Base-by-base conservation (phyloP, 2,797 vertebrate genomes). In the Microchirus variegatus region DNA sequence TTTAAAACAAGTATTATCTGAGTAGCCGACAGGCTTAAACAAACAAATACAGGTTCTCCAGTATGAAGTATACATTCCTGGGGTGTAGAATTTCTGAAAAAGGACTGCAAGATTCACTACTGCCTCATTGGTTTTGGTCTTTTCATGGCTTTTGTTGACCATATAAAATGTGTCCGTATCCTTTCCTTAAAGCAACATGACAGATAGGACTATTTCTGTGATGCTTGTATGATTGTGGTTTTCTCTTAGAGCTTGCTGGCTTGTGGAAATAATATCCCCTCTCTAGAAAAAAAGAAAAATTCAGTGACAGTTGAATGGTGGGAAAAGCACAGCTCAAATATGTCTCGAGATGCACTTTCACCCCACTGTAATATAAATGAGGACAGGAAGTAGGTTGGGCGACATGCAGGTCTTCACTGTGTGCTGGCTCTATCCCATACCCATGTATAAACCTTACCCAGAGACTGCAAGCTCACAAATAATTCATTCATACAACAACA, bases 301-400 rank as follows among this genome's bases (percentile, higher is more conserved):
- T 66, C 31, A 26, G 14, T 71, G 67, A 68, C 57, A 73, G 52
- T 56, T 18, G 58, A 62, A 53, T 1, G 10, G 46, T 2, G 31
- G 56, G 42, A 44, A 44, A 7, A 37, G 57, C 22, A 17, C 18
- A 55, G 63, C 46, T 80, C 31, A 15, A 49, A 46, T 46, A 3
- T 38, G 59, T 77, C 78, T 70, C 35, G 41, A 43, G 73, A 71
- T n/a, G 63, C 50, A 70, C 59, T 73, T 73, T 77, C 72, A 50
- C 67, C 55, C 53, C 53, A 43, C 64, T 74, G 55, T 67, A 79
- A 85, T 69, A 87, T 83, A 45, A 65, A 84, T 85, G 78, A 83
- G 71, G 61, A 35, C 36, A 84, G 73, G 69, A 77, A 67, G 67
- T 45, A 22, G 56, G 55, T n/a, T 48, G 43, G 12, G 26, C 60